Evolutionary conservation across 2,797 vertebrate species (phyloP), one percentile per base, ranked within the genome.

Genomic region (Kryptolebias ocellatus): DNA sequence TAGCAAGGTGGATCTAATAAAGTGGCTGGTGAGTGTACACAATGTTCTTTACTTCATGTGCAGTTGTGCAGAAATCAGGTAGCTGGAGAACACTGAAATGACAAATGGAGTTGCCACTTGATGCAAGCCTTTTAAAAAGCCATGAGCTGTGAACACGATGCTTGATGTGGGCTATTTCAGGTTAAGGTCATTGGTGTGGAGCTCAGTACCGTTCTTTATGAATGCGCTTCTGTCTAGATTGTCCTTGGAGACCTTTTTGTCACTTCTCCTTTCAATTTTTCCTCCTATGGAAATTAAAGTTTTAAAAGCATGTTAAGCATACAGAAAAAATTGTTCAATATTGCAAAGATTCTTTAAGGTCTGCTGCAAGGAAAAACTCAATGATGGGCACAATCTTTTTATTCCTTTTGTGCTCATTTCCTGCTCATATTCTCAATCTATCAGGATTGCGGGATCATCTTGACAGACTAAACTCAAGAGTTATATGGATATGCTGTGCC

Each of bases 91-190:
- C 66, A 55, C 52, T 56, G 27, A 10, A 42, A 59, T 78, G 64
- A 80, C 59, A n/a, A 60, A 83, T 79, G 37, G 10, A 49, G 28
- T 69, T 72, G 72, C 81, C 69, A 75, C 60, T 55, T 54, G 71
- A 81, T 68, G 67, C 72, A 47, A 24, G 50, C 55, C 55, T 67
- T 76, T 86, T 59, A 89, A 83, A 79, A 85, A 83, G 60, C 51
- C 70, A 76, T 83, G 74, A 77, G 68, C 14, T 10, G 34, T 56
- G 69, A 73, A 74, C 57, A 18, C 29, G 11, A 39, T 4, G 60
- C 39, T 51, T 53, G 20, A 63, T 66, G 71, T 42, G 69, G 59
- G 61, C 49, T 45, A 24, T 66, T 75, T 62, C 62, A 62, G 72
- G 56, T 64, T 67, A 58, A 74, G 56, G 52, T 27, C 70, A 57